Percentiles rank a stretch among this genome's conserved stretches.
These are phyloP conservation scores for Hippocampus zosterae DNA, from an alignment of 2,113 vertebrate genomes.

Conservation along the genomic window DNA sequence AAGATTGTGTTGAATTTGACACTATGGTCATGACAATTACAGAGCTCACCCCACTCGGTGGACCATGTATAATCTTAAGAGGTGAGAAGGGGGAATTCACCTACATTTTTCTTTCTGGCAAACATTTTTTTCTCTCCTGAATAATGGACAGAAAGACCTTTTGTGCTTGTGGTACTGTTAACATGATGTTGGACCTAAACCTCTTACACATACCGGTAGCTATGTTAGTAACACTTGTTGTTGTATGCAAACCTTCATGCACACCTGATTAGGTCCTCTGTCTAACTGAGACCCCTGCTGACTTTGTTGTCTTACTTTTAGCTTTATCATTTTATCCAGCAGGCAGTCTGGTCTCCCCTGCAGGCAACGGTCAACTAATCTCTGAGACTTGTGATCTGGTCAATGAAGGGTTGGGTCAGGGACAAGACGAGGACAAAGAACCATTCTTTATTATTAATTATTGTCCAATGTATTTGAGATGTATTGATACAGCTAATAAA, in stretches of 20 bases:
- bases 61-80: background rate
- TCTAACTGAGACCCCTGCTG: background rate
- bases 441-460: conserved; percentile 16
- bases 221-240: background rate
- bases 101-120: background rate
- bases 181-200: background rate
- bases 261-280: background rate
- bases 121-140: background rate
- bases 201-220: background rate
- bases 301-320: conserved; percentile 24
- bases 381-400: conserved; percentile 63
- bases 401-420: conserved; percentile 62
- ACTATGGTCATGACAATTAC: background rate
- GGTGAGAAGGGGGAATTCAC: background rate
- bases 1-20: background rate
- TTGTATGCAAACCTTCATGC: background rate
- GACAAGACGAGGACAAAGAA: conserved; percentile 10
- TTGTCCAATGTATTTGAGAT: conserved; percentile 42
- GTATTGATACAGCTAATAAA: conserved; percentile 69
- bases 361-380: conserved; percentile 16
- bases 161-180: background rate
- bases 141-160: conserved; percentile 1
- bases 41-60: background rate
- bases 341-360: background rate
- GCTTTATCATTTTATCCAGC: conserved; percentile 3